A percentile compares a stretch with the other conserved stretches of the same genome.
Conservation (phyloP, 2,113 vertebrate genomes). For the Chionis minor region DNA sequence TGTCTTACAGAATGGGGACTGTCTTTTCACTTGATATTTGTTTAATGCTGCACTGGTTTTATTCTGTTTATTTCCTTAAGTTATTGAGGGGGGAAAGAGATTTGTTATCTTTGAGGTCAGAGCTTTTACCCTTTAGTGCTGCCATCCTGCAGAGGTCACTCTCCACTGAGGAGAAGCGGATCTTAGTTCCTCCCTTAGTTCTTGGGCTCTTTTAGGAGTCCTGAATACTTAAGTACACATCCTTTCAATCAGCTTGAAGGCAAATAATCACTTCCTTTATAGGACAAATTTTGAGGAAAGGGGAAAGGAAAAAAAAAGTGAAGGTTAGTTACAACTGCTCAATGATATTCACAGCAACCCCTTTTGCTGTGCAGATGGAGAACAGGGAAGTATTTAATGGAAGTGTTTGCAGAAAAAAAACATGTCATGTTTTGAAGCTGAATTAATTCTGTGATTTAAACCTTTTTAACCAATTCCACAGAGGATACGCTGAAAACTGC, state of each 20-base stretch:
- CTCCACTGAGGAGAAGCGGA: background rate
- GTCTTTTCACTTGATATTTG: background rate
- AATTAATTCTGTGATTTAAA: background rate
- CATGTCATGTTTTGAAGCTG: background rate
- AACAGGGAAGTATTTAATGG: background rate
- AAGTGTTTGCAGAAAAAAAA: background rate
- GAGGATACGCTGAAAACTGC: background rate
- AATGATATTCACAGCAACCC: background rate
- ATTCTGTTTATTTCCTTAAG: background rate
- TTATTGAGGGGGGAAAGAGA: background rate
- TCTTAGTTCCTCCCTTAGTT: background rate
- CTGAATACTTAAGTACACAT: background rate
- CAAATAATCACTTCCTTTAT: background rate
- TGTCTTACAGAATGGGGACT: background rate
- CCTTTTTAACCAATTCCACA: background rate
- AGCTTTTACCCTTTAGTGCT: background rate
- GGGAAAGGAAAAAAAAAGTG: background rate
- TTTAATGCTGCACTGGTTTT: background rate
- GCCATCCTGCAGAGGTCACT: background rate
- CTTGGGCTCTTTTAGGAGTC: background rate
- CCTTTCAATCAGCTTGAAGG: constrained; percentile 4
- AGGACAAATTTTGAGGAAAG: background rate
- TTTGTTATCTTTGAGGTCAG: background rate
- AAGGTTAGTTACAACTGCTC: background rate
- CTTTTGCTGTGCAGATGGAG: background rate